Conservation (phyloP, 1,140 invertebrate genomes). For the Saccostrea glomerata region DNA sequence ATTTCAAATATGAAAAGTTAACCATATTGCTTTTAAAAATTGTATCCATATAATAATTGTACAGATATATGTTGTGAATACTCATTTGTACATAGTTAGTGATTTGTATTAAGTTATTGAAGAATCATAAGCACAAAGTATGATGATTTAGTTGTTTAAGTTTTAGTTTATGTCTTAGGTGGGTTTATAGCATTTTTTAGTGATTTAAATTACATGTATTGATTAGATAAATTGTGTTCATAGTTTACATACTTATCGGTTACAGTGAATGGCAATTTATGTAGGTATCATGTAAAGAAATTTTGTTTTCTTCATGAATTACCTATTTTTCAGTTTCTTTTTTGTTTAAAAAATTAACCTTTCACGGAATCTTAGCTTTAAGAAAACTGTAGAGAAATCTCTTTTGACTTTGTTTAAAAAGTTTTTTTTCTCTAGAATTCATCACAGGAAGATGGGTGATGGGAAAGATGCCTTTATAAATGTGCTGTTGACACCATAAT, state of each 20-base stretch:
- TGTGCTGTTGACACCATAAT: no score
- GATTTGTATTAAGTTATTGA: constrained; percentile 25
- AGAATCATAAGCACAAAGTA: not conserved
- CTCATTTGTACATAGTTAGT: constrained; percentile 30
- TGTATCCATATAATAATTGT: constrained; percentile 4
- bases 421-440: no score
- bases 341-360: no score
- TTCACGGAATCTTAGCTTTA: no score
- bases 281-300: no score
- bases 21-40: not conserved
- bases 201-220: not conserved
- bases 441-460: no score
- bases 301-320: no score
- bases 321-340: no score
- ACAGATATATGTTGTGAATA: constrained; percentile 36
- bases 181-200: no score
- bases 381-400: no score
- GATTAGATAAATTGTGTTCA: not conserved
- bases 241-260: not conserved
- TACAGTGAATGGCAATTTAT: not conserved
- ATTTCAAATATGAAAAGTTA: not conserved
- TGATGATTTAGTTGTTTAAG: constrained; percentile 5
- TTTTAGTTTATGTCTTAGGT: not conserved
- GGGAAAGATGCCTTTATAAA: no score
- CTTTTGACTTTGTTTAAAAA: no score